These are phyloP conservation scores for Diplosoma virens DNA, from an alignment of 23 tunicate genomes.

Conservation along the genomic window DNA sequence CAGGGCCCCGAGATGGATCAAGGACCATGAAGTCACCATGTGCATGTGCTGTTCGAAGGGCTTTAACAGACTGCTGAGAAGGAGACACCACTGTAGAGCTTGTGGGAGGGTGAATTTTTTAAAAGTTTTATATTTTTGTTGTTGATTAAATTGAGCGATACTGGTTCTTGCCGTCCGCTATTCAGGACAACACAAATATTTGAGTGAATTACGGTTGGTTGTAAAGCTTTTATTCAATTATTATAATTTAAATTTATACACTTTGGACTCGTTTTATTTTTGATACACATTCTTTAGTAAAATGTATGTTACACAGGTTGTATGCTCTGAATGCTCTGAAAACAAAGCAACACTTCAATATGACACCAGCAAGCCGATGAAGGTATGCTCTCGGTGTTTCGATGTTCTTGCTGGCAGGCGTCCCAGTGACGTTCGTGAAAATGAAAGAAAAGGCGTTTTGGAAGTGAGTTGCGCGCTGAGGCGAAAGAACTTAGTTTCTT, in stretches of 20 bases:
- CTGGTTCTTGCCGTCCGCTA: no score
- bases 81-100: constrained; percentile 96
- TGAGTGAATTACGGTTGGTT: no score
- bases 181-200: no score
- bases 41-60: constrained; percentile 88
- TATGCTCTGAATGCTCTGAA: constrained; percentile 84
- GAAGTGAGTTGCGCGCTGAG: constrained; percentile 52
- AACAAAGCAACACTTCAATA: constrained; percentile 70
- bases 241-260: no score
- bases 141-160: no score
- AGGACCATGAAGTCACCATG: constrained; percentile 87
- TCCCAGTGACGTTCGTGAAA: constrained; percentile 34
- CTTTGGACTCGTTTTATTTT: no score
- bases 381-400: constrained; percentile 74
- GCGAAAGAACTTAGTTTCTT: no score
- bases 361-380: constrained; percentile 58
- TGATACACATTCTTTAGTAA: no score
- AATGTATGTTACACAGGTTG: no score
- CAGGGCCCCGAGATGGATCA: constrained; percentile 95
- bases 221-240: no score
- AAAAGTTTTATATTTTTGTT: no score
- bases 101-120: constrained; percentile 72
- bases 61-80: constrained; percentile 64
- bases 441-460: constrained; percentile 73
- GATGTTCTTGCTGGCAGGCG: constrained; percentile 54